These are phyloP conservation scores for Semnornis frantzii DNA, from an alignment of 2,113 vertebrate genomes.

Conservation along the genomic window DNA sequence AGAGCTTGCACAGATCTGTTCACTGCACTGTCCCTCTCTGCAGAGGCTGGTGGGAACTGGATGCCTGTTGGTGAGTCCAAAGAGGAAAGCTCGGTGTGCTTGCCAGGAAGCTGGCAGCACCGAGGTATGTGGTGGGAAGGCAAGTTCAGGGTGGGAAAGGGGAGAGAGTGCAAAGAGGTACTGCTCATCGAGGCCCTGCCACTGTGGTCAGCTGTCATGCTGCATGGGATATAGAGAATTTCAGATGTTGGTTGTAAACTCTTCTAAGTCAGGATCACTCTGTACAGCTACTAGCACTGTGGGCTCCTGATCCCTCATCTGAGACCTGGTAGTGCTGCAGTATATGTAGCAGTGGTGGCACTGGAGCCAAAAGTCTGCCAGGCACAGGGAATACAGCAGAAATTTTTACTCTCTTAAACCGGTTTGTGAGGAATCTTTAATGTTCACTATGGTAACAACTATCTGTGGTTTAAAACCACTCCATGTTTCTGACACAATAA, in stretches of 20 bases:
- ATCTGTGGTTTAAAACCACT: neutral
- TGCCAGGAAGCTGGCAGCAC: neutral
- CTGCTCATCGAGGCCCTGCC: neutral
- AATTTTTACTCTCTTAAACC: neutral
- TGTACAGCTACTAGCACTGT: neutral
- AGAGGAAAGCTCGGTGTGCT: neutral
- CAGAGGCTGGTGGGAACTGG: fast-evolving
- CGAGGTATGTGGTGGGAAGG: neutral
- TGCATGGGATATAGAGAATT: fast-evolving
- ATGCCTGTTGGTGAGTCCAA: neutral
- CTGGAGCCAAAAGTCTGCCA: neutral
- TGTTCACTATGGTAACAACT: neutral
- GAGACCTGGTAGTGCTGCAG: neutral
- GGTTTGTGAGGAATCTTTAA: neutral
- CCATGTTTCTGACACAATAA: neutral
- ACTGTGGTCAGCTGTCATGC: fast-evolving
- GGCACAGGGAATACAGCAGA: neutral
- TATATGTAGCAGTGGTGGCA: neutral
- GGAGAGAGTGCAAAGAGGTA: neutral
- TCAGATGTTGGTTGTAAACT: neutral
- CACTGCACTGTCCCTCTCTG: fast-evolving
- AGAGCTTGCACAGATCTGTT: fast-evolving
- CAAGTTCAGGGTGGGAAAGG: neutral
- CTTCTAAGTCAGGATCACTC: neutral
- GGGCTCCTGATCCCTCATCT: neutral